Percentiles rank a stretch among this genome's conserved stretches.
Evolutionary conservation across 1,140 invertebrate species (phyloP).

Genomic region (Drosophila repleta): DNA sequence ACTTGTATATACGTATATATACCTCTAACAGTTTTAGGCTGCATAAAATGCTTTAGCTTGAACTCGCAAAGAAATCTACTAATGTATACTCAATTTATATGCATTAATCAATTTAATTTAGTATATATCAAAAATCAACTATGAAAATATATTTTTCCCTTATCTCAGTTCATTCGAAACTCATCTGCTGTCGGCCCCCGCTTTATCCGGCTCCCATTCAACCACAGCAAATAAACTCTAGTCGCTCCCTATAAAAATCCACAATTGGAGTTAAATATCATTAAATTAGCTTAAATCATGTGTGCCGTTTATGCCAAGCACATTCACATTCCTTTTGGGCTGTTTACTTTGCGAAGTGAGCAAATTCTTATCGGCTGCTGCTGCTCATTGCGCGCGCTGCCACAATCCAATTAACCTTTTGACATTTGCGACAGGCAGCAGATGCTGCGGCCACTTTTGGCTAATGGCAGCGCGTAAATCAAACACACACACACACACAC

Average conservation of each 20-base stretch:
- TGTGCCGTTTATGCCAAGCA: background rate
- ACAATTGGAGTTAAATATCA: background rate
- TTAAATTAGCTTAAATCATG: slow-evolving; percentile 7
- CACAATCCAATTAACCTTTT: slow-evolving; percentile 56
- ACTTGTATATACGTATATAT: no score
- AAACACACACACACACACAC: slow-evolving; percentile 12
- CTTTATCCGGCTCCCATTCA: no score
- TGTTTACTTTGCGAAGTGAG: slow-evolving; percentile 4
- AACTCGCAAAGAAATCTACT: no score
- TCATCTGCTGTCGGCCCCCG: no score
- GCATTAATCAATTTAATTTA: no score
- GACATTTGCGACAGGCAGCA: slow-evolving; percentile 44
- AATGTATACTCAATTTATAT: no score
- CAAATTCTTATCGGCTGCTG: slow-evolving; percentile 17
- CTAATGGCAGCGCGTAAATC: slow-evolving; percentile 52
- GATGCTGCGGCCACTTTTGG: slow-evolving; percentile 31
- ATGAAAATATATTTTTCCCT: no score
- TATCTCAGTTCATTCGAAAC: no score
- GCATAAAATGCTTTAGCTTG: no score
- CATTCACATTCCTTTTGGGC: slow-evolving; percentile 39
- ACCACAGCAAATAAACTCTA: background rate
- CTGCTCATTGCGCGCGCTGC: slow-evolving; percentile 18
- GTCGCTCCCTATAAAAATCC: background rate
- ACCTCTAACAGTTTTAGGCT: no score
- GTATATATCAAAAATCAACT: no score